Conservation (phyloP, 2,888 invertebrate genomes). For the Pecten maximus region DNA sequence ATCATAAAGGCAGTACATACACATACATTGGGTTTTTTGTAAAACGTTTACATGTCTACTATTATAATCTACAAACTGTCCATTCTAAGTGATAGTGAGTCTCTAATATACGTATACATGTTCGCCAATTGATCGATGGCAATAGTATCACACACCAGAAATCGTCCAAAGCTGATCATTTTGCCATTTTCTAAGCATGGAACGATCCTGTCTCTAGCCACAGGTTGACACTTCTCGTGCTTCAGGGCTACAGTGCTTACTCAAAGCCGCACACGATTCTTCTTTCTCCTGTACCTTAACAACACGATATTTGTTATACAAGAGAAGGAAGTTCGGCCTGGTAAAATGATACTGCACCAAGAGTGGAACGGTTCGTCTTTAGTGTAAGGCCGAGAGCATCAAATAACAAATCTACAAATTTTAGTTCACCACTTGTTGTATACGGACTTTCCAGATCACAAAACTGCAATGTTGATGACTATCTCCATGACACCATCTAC, state of each 20-base stretch:
- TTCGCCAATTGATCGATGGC: not conserved
- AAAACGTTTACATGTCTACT: no score
- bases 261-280: not conserved
- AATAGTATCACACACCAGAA: not conserved
- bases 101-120: no score
- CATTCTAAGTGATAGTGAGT: no score
- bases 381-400: not conserved
- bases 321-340: not conserved
- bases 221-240: not conserved
- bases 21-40: no score
- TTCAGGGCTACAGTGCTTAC: not conserved
- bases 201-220: not conserved
- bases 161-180: not conserved
- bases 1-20: no score
- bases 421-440: not conserved
- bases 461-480: not conserved
- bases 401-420: not conserved
- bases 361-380: no score
- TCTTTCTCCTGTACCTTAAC: no score
- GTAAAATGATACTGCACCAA: not conserved
- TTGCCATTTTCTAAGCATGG: not conserved
- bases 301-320: not conserved
- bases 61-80: no score
- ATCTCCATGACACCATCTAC: not conserved
- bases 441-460: not conserved